A percentile compares a stretch with the other conserved stretches of the same genome.
These are phyloP conservation scores for Protophormia terraenovae DNA, from an alignment of 2,888 invertebrate genomes.

Conservation along the genomic window DNA sequence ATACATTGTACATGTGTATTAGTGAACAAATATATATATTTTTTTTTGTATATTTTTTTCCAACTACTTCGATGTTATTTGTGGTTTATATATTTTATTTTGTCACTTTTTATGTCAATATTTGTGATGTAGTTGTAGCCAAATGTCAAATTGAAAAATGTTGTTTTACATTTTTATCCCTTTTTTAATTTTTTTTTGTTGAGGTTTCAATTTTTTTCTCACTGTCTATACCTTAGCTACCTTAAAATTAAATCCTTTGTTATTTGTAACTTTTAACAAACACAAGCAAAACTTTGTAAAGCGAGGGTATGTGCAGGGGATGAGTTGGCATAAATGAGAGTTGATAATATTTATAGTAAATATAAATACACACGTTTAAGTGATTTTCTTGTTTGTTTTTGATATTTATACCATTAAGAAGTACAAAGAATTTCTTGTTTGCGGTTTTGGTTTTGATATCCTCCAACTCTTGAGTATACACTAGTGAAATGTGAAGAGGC, in stretches of 20 bases:
- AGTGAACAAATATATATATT: neutral
- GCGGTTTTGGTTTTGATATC: slow-evolving; percentile 47
- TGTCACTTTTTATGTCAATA: slow-evolving; percentile 53
- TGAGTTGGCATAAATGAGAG: slow-evolving; percentile 1
- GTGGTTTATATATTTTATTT: slow-evolving; percentile 39
- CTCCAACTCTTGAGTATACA: neutral
- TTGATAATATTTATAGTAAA: slow-evolving; percentile 18
- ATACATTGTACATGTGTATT: neutral
- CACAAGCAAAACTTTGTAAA: slow-evolving; percentile 1
- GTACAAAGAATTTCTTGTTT: slow-evolving; percentile 53
- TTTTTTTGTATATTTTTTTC: neutral
- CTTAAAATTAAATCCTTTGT: slow-evolving; percentile 53
- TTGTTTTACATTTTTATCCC: slow-evolving; percentile 52
- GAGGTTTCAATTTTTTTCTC: neutral
- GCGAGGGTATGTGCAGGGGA: neutral
- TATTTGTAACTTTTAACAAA: slow-evolving; percentile 16
- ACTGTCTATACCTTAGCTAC: neutral
- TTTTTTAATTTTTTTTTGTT: neutral
- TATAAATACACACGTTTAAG: slow-evolving; percentile 36
- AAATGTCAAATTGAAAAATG: slow-evolving; percentile 67
- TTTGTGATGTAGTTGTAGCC: slow-evolving; percentile 41
- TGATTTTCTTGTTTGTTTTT: slow-evolving; percentile 40
- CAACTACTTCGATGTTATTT: slow-evolving; percentile 18
- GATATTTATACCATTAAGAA: slow-evolving; percentile 16
- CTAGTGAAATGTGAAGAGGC: neutral